Base-by-base conservation (phyloP, 2,888 invertebrate species). In the Stegophylla sp. region DNA sequence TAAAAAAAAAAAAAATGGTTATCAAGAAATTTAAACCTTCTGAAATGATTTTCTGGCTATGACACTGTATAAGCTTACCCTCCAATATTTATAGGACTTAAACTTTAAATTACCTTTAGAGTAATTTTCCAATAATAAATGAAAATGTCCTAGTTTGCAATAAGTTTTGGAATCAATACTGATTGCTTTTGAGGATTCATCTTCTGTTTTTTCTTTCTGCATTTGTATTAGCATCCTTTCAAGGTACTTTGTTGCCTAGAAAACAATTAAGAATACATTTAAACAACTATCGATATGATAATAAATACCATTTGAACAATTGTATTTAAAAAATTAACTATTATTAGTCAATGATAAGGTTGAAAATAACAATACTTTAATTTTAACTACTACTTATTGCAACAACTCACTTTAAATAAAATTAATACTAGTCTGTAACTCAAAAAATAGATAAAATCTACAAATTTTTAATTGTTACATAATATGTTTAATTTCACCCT, bases 71-170 rank as follows among this genome's bases (percentile, higher is more conserved):
- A n/a, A 41, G 4, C 41, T n/a, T 3, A 53, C 53, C 12, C 23
- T 64, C 26, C 53, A 75, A 64, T 20, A 74, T 63, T 41, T 41
- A 53, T 41, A 53, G 34, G 34, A 69, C 1, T 23, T 23, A 69
- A 59, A 71, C 51, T 61, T 34, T 51, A 1, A 61, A 83, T 84
- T 89, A 97, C 98, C 97, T 93, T 97, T 97, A 45, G 93, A 90
- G 89, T 94, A 97, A 86, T 98, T 96, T 87, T 96, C 96, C 23
- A 97, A 88, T 1, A 98, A 89, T 48, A 98, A 89, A 88, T 97
- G 95, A 85, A 98, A 93, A 88, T 98, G 98, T 2, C 98, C 98
- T 77, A 98, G 88, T 88, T 97, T 96, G 86, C 96, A 95, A 87
- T 94, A 97, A 2, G 97, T 94, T 87, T 94, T 93, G 0, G 95